These are phyloP conservation scores for Ianthella basta DNA, from an alignment of 37 sponge, comb jelly and placozoan genomes.

Conservation along the genomic window DNA sequence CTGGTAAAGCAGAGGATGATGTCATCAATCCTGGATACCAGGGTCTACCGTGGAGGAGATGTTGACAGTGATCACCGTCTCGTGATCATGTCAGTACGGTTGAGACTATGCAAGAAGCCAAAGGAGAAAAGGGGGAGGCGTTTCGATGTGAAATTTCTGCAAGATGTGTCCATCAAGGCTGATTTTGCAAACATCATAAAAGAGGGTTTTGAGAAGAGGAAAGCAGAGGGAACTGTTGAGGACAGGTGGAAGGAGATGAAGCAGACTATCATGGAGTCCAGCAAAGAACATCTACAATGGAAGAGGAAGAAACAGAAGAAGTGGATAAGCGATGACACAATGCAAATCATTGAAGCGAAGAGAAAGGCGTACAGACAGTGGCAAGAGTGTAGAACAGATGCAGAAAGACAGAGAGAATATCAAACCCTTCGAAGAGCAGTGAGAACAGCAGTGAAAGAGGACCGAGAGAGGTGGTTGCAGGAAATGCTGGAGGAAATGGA, in stretches of 20 bases:
- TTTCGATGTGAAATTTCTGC: slow-evolving; percentile 6
- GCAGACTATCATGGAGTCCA: slow-evolving; percentile 5
- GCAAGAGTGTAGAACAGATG: slow-evolving; percentile 23
- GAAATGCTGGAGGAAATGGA: slow-evolving; percentile 12
- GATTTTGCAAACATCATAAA: not conserved
- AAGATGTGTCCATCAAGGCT: not conserved
- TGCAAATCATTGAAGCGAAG: slow-evolving; percentile 21
- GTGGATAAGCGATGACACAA: slow-evolving; percentile 21
- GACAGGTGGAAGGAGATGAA: slow-evolving; percentile 4
- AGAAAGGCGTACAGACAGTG: not conserved
- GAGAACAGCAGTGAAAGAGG: slow-evolving; percentile 12
- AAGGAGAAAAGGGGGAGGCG: slow-evolving; percentile 17
- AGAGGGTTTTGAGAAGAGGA: not conserved
- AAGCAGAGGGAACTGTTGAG: slow-evolving; percentile 1
- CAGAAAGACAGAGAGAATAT: not conserved
- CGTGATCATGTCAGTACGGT: not conserved
- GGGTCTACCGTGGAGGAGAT: slow-evolving; percentile 9
- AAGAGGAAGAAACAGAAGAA: slow-evolving; percentile 17
- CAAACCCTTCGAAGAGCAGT: slow-evolving; percentile 13
- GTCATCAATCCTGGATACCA: slow-evolving; percentile 13
- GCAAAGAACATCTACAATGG: not conserved
- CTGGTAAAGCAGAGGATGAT: not conserved
- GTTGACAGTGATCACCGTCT: slow-evolving; percentile 14
- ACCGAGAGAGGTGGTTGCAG: slow-evolving; percentile 6
- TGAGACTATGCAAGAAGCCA: not conserved